Evolutionary conservation across 2,888 invertebrate genomes (phyloP), one percentile per base, ranked within the genome.

Genomic region (Platycheirus rosarum): DNA sequence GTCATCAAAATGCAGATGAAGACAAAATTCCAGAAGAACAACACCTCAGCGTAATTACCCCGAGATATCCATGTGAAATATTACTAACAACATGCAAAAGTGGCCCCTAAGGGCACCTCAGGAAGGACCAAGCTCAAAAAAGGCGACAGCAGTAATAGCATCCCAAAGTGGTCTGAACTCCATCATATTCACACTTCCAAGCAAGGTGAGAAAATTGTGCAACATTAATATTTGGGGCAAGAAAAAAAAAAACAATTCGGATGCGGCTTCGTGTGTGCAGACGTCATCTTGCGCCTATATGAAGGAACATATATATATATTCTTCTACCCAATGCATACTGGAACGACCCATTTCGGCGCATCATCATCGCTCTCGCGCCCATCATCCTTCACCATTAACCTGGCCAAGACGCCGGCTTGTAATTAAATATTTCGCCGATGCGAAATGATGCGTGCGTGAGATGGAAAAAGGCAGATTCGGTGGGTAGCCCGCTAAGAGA

Each of bases 351-450:
- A 82, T 82, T 82, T 82, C 77, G 77, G 71, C 68, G 77, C 77
- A 77, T 82, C 77, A 82, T 82, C 82, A 77, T 82, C 82, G 82
- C 77, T 82, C 77, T 82, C 82, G 82, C 82, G 71, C 77, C 71
- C 77, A 73, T 77, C 77, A 82, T 82, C 73, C 82, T 82, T 82
- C 82, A 82, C 77, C 77, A 82, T 77, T 82, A 82, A 82, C 71
- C 62, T 73, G 71, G 63, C 55, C 16, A 53, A 68, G 68, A 82
- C 68, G 77, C 82, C 82, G 82, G 77, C 82, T 82, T 82, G 77
- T 82, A 77, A 82, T 82, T 82, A 82, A 82, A 82, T 77, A 71
- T 82, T 82, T 76, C 77, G 82, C 82, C 82, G 82, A 79, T 75
- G 73, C 78, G 57, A 66, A 78, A 66, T 77, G 78, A 60, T 78